Evolutionary conservation across 1,140 invertebrate genomes (phyloP), one percentile per base, ranked within the genome.

Genomic region (Babylonia areolata): DNA sequence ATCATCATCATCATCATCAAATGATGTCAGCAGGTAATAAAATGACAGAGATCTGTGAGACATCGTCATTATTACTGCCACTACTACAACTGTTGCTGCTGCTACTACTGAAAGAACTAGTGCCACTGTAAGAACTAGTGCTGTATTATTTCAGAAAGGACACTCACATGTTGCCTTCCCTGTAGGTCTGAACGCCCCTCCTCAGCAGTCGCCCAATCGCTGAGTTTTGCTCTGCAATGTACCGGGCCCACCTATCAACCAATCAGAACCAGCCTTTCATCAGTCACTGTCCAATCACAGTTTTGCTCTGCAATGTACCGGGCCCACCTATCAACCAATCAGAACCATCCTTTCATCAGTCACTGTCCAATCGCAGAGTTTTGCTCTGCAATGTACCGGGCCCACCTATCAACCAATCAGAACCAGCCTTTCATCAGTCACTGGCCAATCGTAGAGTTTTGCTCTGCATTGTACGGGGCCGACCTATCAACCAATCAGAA

Each of bases 151-250:
- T n/a, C n/a, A n/a, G 46, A 33, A 23, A 54, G 23, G 42, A 15
- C n/a, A 88, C 92, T 90, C 88, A 93, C 93, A 87, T 85, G 69
- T 93, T 87, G 20, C 86, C 81, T 54, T 91, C 80, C 86, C 90
- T 91, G 86, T 91, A 93, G 15, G 91, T 85, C 51, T 90, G 86
- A 9, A 93, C 37, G n/a, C 89, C 93, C 86, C 90, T 88, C 20
- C 90, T 86, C 20, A 93, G 84, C 17, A 92, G 71, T 31, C 85
- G 77, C 2, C 92, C 93, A 2, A 94, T 40, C 37, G 69, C 78
- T 15, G 91, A 87, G 78, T 92, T 94, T 75, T 92, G 89, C 78
- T 94, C 93, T 35, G 90, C 90, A 17, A 94, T 90, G 83, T 86
- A 93, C 80, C 93, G 82, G 12, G 90, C 91, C 93, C 93, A 94